Evolutionary conservation across 2,888 invertebrate species (phyloP).

Genomic region (Hetaerina titia): DNA sequence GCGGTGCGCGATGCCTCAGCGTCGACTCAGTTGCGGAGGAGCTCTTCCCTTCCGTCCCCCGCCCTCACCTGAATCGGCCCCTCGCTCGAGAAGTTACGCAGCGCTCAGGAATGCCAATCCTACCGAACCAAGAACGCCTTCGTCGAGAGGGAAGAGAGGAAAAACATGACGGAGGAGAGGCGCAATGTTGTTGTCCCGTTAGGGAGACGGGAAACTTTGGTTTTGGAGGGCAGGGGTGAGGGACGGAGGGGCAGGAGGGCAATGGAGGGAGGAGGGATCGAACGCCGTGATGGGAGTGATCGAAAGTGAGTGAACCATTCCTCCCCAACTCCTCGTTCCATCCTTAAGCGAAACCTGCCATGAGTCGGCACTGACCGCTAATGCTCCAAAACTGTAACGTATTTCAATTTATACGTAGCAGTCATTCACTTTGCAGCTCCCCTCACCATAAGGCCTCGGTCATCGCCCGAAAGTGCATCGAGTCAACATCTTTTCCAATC

Average conservation of each 20-base stretch:
- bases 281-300: neutral
- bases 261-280: neutral
- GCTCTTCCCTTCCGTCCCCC: too few species aligned
- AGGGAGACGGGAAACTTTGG: neutral
- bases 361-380: neutral
- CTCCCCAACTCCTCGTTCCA: too few species aligned
- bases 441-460: too few species aligned
- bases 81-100: neutral
- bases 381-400: neutral
- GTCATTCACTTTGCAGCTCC: too few species aligned
- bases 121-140: neutral
- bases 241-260: neutral
- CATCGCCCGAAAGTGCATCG: too few species aligned
- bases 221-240: neutral
- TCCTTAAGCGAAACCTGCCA: neutral
- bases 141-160: neutral
- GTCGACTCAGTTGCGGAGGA: too few species aligned
- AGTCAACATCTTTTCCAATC: too few species aligned
- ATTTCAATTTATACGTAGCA: neutral
- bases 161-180: neutral
- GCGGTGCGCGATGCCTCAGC: too few species aligned
- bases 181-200: constrained; percentile 21
- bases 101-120: constrained; percentile 19
- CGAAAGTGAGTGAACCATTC: constrained; percentile 18
- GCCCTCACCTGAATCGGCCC: neutral